Evolutionary conservation across 2,113 vertebrate species (phyloP).

Genomic region (Microtus oregoni): DNA sequence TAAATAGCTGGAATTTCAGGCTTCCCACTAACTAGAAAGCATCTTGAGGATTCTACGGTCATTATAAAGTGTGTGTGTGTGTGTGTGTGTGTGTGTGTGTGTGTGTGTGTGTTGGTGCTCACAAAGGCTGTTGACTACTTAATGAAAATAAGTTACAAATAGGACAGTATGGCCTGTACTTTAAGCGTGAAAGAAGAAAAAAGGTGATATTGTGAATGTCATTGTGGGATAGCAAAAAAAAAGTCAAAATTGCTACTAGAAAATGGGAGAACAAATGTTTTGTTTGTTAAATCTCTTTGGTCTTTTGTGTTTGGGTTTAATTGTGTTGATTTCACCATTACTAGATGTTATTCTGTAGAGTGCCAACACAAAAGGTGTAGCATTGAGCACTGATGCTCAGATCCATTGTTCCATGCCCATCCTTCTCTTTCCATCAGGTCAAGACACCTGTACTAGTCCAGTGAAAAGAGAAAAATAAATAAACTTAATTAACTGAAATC

Average conservation of each 20-base stretch:
- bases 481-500: background rate
- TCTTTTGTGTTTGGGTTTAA: background rate
- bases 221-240: background rate
- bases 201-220: background rate
- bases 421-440: rapidly evolving
- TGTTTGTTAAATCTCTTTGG: background rate
- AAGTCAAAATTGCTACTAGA: background rate
- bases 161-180: background rate
- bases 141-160: constrained; percentile 10
- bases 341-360: background rate
- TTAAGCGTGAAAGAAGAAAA: background rate
- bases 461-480: background rate
- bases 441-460: background rate
- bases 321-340: background rate
- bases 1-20: background rate
- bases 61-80: background rate
- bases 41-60: background rate
- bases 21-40: background rate
- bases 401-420: background rate
- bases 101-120: background rate
- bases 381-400: background rate
- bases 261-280: background rate
- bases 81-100: background rate
- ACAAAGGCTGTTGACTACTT: background rate
- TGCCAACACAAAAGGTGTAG: background rate